Percentiles rank a stretch among this genome's conserved stretches.
These are phyloP conservation scores for Botia kubotai DNA, from an alignment of 2,797 vertebrate species.

Conservation along the genomic window DNA sequence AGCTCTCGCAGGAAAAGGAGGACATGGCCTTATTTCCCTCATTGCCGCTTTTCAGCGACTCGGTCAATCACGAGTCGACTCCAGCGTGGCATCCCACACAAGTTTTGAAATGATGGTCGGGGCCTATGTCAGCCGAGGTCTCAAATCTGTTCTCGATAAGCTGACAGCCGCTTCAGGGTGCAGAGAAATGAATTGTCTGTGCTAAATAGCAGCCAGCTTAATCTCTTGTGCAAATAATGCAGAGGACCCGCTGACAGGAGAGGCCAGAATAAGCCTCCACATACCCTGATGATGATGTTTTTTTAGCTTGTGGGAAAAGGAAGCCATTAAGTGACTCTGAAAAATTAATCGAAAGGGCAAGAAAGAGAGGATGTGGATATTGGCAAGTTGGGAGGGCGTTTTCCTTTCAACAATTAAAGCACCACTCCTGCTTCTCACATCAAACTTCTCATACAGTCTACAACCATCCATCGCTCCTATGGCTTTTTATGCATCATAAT, in stretches of 20 bases:
- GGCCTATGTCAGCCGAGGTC: neutral
- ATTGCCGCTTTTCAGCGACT: conserved; percentile 39
- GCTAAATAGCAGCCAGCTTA: conserved; percentile 4
- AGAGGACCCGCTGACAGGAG: neutral
- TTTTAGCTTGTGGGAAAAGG: conserved; percentile 66
- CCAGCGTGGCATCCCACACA: conserved; percentile 1
- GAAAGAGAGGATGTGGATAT: conserved; percentile 70
- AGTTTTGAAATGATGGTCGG: conserved; percentile 15
- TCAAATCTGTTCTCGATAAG: conserved; percentile 32
- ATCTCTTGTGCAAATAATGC: conserved; percentile 37
- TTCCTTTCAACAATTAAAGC: conserved; percentile 31
- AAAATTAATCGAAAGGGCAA: conserved; percentile 65
- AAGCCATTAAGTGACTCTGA: conserved; percentile 69
- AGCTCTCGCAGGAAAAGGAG: neutral
- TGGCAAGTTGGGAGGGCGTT: conserved; percentile 59
- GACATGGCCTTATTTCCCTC: conserved; percentile 32
- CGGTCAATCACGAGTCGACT: conserved; percentile 44
- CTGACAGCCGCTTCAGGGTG: neutral
- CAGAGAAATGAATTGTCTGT: conserved; percentile 16
- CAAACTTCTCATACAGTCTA: neutral
- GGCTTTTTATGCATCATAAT: neutral
- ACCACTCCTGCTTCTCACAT: conserved; percentile 9
- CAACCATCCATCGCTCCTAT: neutral
- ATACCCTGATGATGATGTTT: no score
- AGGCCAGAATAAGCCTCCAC: conserved; percentile 50